A percentile compares a stretch with the other conserved stretches of the same genome.
Conservation (phyloP, 2,797 vertebrate species). For the Diglossa cyanea region DNA sequence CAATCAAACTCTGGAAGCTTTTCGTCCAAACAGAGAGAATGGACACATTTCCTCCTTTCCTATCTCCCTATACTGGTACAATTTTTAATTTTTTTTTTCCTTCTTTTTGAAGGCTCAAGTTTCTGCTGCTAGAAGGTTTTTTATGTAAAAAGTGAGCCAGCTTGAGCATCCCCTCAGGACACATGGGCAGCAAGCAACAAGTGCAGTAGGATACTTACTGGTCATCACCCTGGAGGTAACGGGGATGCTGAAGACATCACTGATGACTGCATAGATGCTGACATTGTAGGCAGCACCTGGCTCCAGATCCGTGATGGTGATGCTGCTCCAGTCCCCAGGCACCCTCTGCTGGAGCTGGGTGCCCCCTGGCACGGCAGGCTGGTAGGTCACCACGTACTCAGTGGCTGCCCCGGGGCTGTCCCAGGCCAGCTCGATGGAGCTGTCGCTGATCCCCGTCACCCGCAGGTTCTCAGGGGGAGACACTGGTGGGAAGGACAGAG, state of each 20-base stretch:
- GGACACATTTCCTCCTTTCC: not conserved
- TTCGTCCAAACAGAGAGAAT: not conserved
- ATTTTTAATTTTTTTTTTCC: not conserved
- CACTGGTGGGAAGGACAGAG: conserved; percentile 78
- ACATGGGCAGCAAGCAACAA: not conserved
- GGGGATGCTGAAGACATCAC: conserved; percentile 86
- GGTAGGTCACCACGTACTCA: conserved; percentile 91
- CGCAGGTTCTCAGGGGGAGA: conserved; percentile 87
- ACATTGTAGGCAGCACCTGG: conserved; percentile 92
- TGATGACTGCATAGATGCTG: conserved; percentile 90
- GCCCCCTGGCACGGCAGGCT: conserved; percentile 81
- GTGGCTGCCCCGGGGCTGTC: conserved; percentile 85
- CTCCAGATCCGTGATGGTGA: conserved; percentile 86
- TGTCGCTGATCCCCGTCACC: conserved; percentile 84
- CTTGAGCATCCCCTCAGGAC: not conserved
- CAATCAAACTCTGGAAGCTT: not conserved
- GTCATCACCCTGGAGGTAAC: conserved; percentile 86
- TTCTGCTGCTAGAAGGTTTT: not conserved
- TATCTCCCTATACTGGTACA: not conserved
- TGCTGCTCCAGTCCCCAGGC: conserved; percentile 86
- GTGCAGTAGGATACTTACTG: conserved; percentile 81
- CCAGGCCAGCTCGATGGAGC: conserved; percentile 89
- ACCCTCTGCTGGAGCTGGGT: conserved; percentile 89
- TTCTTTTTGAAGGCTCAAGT: not conserved
- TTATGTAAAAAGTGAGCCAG: not conserved